Percentiles rank a stretch among this genome's conserved stretches.
phyloP scores from a whole-genome alignment of 2,113 vertebrate genomes.

The Actenoides lindsayi region DNA sequence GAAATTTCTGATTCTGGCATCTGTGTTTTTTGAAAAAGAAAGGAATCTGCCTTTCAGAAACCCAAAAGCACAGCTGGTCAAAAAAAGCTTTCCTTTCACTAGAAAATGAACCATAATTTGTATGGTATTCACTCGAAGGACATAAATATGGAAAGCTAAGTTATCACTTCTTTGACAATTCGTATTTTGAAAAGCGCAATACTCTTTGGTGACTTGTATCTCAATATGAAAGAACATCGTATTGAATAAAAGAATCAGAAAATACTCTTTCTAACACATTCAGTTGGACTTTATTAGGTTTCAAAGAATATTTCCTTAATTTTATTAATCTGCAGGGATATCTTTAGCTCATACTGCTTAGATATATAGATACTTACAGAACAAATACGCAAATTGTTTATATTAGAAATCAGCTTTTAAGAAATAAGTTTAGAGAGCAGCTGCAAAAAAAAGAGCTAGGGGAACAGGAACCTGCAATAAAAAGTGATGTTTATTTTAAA shows the following conservation, averaged over 20 bases:
- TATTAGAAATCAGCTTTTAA: not conserved
- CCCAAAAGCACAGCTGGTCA: not conserved
- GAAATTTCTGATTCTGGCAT: slow-evolving; percentile 16
- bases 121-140: not conserved
- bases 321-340: not conserved
- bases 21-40: not conserved
- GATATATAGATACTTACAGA: not conserved
- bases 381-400: not conserved
- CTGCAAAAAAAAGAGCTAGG: not conserved
- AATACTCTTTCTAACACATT: not conserved
- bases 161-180: not conserved
- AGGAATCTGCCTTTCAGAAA: not conserved
- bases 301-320: not conserved
- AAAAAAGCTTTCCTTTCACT: slow-evolving; percentile 16
- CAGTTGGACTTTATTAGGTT: not conserved
- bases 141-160: slow-evolving; percentile 44
- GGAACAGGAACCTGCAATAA: not conserved
- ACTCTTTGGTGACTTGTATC: not conserved
- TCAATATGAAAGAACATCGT: not conserved
- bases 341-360: not conserved
- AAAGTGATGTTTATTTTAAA: not conserved
- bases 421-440: not conserved
- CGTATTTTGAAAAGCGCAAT: not conserved
- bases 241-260: not conserved
- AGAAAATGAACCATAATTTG: slow-evolving; percentile 29